Base-by-base conservation (phyloP, 2,113 vertebrate species). In the Cheilinus undulatus region DNA sequence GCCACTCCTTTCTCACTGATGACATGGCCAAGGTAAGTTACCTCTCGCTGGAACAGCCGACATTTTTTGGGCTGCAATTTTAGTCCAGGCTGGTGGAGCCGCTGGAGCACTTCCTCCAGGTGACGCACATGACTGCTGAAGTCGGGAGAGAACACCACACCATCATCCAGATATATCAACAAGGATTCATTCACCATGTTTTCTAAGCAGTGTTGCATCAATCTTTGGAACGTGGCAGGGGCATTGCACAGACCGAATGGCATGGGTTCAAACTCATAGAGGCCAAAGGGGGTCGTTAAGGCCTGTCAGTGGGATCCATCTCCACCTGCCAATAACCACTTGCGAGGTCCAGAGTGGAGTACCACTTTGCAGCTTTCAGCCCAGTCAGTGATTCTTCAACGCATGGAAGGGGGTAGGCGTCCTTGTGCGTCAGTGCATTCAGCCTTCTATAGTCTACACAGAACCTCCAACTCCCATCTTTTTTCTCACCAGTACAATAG, bases 281-380 rank as follows among this genome's bases (percentile, higher is more conserved):
- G 40, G 13, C 58, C 46, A 1, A 80, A 27, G 0, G 61, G 50
- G 0, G 65, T 74, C 0, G 30, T 43, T 2, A 75, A 78, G 0
- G 65, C 65, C 20, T 15, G 15, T 71, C 72, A 3, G 19, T 0
- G 2, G 59, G 65, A 10, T 64, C 26, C 24, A 74, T 58, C 14
- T 58, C 52, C 1, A 74, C 64, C 17, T 83, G 74, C 69, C 74
- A 78, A 2, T 66, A 83, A 1, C 52, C 42, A 2, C 64, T 65
- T 0, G 65, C 75, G 1, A 83, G 52, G 7, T 78, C 40, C 2
- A 66, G 32, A 0, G 60, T 74, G 1, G 58, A 69, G 7, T 67
- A 78, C 60, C 60, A 77, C 3, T 5, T 15, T 0, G 63, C 73
- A 0, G 27, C 15, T 20, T 64, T 60, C 0, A 77, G 23, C 0